phyloP scores from a whole-genome alignment of 1,140 invertebrate genomes.

The Bombus fervidus region DNA sequence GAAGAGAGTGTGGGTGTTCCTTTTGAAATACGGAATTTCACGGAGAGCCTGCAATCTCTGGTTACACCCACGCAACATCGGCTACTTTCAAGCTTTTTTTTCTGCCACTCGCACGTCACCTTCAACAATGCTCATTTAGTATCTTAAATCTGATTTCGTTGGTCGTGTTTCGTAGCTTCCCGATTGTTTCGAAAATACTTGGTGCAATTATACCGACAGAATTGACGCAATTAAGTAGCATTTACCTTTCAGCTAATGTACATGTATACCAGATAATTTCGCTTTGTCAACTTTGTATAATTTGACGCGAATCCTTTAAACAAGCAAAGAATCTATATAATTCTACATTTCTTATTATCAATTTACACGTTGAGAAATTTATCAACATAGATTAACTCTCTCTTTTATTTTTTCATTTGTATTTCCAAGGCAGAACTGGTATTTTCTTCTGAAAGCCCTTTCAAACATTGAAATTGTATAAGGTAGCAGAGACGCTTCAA shows the following conservation, averaged over 20 bases:
- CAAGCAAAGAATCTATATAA: no score
- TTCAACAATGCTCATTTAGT: not conserved
- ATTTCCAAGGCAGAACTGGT: no score
- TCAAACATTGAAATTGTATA: no score
- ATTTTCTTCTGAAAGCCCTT: no score
- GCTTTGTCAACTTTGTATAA: no score
- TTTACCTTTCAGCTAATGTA: not conserved
- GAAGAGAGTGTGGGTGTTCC: slow-evolving; percentile 17
- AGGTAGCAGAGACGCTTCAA: no score
- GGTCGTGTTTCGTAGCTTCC: not conserved
- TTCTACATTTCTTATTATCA: no score
- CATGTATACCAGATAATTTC: not conserved
- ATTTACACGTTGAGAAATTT: no score
- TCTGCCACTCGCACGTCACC: not conserved
- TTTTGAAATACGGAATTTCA: slow-evolving; percentile 28
- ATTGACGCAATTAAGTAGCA: not conserved
- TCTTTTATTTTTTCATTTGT: no score
- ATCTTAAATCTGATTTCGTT: not conserved
- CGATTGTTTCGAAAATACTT: not conserved
- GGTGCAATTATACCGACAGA: not conserved
- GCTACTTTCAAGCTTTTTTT: not conserved
- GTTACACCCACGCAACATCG: slow-evolving; percentile 13
- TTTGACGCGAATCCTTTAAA: no score
- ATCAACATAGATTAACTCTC: no score
- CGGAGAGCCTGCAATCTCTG: slow-evolving; percentile 19